Evolutionary conservation across 2,797 vertebrate species (phyloP), one percentile per base, ranked within the genome.

Genomic region (Acipenser ruthenus): DNA sequence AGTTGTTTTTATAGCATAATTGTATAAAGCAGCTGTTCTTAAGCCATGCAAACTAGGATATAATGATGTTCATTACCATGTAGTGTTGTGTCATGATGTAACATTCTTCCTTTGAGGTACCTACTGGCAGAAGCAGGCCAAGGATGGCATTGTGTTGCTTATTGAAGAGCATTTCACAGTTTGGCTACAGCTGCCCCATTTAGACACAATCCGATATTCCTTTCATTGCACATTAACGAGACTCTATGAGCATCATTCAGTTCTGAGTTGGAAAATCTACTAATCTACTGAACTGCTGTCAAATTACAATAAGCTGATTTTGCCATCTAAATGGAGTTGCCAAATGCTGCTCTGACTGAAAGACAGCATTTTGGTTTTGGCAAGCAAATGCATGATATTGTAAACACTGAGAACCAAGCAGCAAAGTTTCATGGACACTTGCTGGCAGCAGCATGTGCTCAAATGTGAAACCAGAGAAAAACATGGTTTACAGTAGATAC

Each of bases 201-300:
- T 37, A 37, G 37, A 37, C 37, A 37, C 37, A 49, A 67, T 58
- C n/a, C 56, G 65, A 71, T 68, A 49, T 71, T 74, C 70, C 68
- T 77, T 66, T 70, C 80, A 81, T 81, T 82, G 79, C 80, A 83
- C 80, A 49, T 50, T 23, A 15, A 13, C n/a, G 50, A 37, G 62
- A 65, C 68, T 23, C 50, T 37, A n/a, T 6, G 58, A 55, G 49
- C 65, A 60, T 37, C 37, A 37, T 55, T 67, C 11, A 70, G 51
- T 12, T 68, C 69, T 78, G 77, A 77, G 75, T 72, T 71, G 56
- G 58, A 37, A 37, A 37, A 37, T 37, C 37, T 37, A 37, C 37
- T 37, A 5, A 37, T 37, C 37, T 37, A 37, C 37, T 37, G 4
- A 37, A 37, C 37, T 37, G 37, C 5, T 37, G 37, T 37, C 37